Evolutionary conservation across 2,888 invertebrate species (phyloP).

Genomic region (Megastigmus dorsalis): DNA sequence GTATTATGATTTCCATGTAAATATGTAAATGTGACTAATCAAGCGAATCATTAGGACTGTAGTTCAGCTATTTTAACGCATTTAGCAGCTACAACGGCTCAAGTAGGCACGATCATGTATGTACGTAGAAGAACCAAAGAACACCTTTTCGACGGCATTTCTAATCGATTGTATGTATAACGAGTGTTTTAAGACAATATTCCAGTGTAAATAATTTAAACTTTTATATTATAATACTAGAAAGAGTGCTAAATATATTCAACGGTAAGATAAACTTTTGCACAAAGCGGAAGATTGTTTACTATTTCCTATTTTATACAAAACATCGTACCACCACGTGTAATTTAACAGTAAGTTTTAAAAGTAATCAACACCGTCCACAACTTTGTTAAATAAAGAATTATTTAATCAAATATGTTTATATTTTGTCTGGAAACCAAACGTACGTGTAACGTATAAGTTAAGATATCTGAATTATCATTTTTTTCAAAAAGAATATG

Average conservation of each 20-base stretch:
- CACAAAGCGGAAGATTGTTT: conserved; percentile 6
- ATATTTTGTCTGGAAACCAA: neutral
- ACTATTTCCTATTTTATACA: conserved; percentile 20
- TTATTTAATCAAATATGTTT: neutral
- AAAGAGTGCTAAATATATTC: neutral
- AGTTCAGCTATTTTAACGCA: neutral
- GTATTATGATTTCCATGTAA: conserved; percentile 13
- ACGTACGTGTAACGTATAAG: too few relatives aligned
- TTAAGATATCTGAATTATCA: too few relatives aligned
- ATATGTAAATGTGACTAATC: conserved; percentile 38
- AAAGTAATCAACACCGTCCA: neutral
- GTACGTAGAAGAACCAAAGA: too few relatives aligned
- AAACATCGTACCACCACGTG: neutral
- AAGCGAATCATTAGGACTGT: neutral
- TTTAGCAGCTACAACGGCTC: too few relatives aligned
- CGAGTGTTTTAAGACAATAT: neutral
- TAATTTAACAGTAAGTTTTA: neutral
- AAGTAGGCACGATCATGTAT: too few relatives aligned
- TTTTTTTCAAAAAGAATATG: neutral
- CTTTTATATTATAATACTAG: conserved; percentile 18
- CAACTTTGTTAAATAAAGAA: conserved; percentile 34
- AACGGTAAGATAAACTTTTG: neutral
- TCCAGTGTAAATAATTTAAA: conserved; percentile 33
- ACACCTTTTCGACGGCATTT: neutral
- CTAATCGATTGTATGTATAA: neutral